Conservation (phyloP, 1,140 invertebrate genomes). For the Onthophagus taurus region DNA sequence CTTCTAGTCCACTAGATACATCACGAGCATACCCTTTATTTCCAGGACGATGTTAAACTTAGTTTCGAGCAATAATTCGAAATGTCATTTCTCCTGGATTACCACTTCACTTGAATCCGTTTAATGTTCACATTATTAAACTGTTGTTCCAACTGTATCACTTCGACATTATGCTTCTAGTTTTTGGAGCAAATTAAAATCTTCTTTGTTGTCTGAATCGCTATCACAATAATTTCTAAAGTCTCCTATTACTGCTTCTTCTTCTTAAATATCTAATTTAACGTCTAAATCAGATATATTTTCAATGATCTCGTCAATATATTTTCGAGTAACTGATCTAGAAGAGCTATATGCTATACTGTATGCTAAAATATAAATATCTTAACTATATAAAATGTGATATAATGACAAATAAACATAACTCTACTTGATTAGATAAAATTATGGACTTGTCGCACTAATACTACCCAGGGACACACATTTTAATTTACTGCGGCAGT, state of each 20-base stretch:
- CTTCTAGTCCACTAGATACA: not conserved
- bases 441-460: too few relatives aligned
- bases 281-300: too few relatives aligned
- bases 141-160: not conserved
- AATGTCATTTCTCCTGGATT: conserved; percentile 4
- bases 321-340: too few relatives aligned
- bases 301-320: too few relatives aligned
- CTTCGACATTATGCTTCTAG: not conserved
- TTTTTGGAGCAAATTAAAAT: conserved; percentile 4
- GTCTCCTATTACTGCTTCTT: conserved; percentile 1
- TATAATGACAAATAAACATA: too few relatives aligned
- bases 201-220: conserved; percentile 4
- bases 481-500: too few relatives aligned
- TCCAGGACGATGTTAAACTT: not conserved
- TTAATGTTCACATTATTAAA: not conserved
- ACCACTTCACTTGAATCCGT: conserved; percentile 5
- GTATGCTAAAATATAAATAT: too few relatives aligned
- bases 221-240: conserved; percentile 4
- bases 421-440: too few relatives aligned
- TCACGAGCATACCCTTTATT: conserved; percentile 1
- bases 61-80: conserved; percentile 2
- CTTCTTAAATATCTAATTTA: not conserved
- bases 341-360: too few relatives aligned
- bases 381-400: too few relatives aligned
- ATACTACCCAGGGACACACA: too few relatives aligned